Evolutionary conservation across 2,888 invertebrate genomes (phyloP).

Genomic region (Troides helena): DNA sequence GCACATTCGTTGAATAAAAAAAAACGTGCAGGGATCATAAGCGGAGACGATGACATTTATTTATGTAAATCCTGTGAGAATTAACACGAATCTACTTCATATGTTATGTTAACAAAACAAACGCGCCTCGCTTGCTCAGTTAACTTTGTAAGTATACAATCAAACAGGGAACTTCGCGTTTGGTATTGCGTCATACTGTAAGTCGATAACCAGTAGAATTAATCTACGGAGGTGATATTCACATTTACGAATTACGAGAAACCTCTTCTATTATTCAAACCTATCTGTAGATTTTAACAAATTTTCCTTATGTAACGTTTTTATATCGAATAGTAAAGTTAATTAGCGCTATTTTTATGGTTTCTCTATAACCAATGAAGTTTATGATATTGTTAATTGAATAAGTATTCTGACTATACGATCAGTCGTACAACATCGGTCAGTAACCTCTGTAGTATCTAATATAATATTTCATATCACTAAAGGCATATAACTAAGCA

Average conservation of each 20-base stretch:
- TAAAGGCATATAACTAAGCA: too few species aligned
- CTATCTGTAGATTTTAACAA: background rate
- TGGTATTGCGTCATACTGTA: slow-evolving; percentile 38
- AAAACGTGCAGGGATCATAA: slow-evolving; percentile 5
- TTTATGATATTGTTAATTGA: background rate
- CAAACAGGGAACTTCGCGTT: slow-evolving; percentile 45
- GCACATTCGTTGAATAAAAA: background rate
- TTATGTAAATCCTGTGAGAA: slow-evolving; percentile 38
- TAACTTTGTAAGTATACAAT: slow-evolving; percentile 40
- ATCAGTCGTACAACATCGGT: background rate
- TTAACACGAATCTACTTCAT: slow-evolving; percentile 44
- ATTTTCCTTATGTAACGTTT: background rate
- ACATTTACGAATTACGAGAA: background rate
- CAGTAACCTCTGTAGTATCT: background rate
- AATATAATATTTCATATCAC: background rate
- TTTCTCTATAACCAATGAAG: background rate
- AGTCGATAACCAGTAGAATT: slow-evolving; percentile 27
- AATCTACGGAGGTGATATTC: slow-evolving; percentile 3
- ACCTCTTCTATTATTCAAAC: background rate
- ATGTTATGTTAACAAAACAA: slow-evolving; percentile 36
- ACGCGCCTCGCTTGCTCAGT: slow-evolving; percentile 37
- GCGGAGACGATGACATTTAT: slow-evolving; percentile 7
- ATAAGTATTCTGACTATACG: background rate
- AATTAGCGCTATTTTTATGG: background rate
- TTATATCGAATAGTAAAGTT: background rate